Base-by-base conservation (phyloP, 2,888 invertebrate genomes). In the Tiliacea citrago region DNA sequence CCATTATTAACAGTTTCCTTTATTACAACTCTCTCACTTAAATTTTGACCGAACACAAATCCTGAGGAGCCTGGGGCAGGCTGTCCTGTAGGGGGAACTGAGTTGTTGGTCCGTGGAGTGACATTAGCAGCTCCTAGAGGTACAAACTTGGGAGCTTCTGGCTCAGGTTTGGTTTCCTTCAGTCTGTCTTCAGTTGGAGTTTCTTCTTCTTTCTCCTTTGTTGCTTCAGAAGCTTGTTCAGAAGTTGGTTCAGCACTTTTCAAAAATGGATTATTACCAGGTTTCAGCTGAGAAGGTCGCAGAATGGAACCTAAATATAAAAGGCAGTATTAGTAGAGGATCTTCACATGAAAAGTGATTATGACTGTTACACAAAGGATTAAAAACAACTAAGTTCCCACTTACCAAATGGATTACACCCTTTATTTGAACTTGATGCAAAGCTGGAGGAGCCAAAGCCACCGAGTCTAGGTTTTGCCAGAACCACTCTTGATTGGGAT, bases 1-100 rank as follows among this genome's bases (percentile, higher is more conserved):
- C 97, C 97, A 86, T 97, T 96, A 68, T 96, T 97, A 3, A 96
- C 94, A 77, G 96, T 96, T 67, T 95, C 96, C 82, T 97, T 97
- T 55, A 97, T 97, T 49, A 98, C 96, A 16, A 98, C 99, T 86
- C 99, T 97, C 86, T 98, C 99, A 89, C 98, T 98, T 67, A 99
- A 97, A 94, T 99, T 99, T 93, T 99, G 98, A 1, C 99, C 99
- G 93, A 99, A 99, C 21, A 99, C 98, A 96, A 99, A 99, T 53
- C 97, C 97, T 45, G 97, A 97, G 2, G 94, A 91, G 73, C 91
- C 91, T 0, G 95, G 90, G 21, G 94, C 88, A 1, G 94, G 90
- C 55, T 94, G 94, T 3, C 90, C 91, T 0, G 94, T 89, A 6
- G 92, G 88, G 1, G 97, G 97, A 10, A 97, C 97, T 63, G 97